Percentiles rank a stretch among this genome's conserved stretches.
Conservation (phyloP, 2,888 invertebrate species). For the Ophraella communa region DNA sequence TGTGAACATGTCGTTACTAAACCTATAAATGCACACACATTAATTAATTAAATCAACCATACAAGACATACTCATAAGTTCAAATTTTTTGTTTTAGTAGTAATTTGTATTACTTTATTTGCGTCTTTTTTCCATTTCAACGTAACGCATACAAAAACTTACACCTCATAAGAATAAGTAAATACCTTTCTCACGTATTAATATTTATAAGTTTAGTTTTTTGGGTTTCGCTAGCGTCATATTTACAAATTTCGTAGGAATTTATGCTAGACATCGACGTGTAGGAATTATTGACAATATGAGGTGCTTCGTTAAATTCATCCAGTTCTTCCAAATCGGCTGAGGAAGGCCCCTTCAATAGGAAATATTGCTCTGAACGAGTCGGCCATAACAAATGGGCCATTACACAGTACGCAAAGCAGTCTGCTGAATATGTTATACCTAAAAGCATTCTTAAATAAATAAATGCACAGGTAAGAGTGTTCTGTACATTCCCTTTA, state of each 20-base stretch:
- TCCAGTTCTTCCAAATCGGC: constrained; percentile 83
- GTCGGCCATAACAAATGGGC: constrained; percentile 96
- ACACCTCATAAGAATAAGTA: neutral
- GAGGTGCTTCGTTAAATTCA: constrained; percentile 90
- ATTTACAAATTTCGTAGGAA: constrained; percentile 53
- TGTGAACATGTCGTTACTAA: too few species aligned
- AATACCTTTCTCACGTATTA: constrained; percentile 20
- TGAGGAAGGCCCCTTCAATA: constrained; percentile 75
- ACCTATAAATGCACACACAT: too few species aligned
- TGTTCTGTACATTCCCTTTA: too few species aligned
- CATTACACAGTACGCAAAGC: constrained; percentile 93
- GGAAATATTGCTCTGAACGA: constrained; percentile 88
- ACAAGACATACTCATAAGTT: too few species aligned
- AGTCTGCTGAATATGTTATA: constrained; percentile 94
- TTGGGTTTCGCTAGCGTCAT: constrained; percentile 47
- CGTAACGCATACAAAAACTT: neutral
- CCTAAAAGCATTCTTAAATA: constrained; percentile 65
- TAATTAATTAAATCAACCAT: too few species aligned
- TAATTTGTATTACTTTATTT: neutral
- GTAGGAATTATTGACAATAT: constrained; percentile 71
- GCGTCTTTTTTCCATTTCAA: constrained; percentile 8
- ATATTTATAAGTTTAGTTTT: constrained; percentile 43
- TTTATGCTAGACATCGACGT: constrained; percentile 55
- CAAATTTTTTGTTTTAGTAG: neutral
- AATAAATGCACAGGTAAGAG: too few species aligned